These are phyloP conservation scores for Orestias chungarensis DNA, from an alignment of 2,797 vertebrate genomes.

Conservation along the genomic window DNA sequence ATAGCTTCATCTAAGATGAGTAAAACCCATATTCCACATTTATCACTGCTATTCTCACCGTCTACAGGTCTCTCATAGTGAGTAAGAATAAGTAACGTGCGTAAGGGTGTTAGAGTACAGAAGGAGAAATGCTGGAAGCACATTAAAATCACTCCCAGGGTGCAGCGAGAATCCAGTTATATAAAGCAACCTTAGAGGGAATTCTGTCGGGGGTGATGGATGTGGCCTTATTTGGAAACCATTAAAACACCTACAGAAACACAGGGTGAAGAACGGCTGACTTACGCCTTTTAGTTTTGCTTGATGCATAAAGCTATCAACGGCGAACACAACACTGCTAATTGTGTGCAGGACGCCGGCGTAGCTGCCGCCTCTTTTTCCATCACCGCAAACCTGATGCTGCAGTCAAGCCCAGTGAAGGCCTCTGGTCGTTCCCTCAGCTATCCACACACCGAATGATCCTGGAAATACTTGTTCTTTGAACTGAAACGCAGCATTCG, in stretches of 20 bases:
- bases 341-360: constrained; percentile 11
- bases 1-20: constrained; percentile 77
- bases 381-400: constrained; percentile 35
- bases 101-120: constrained; percentile 23
- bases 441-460: constrained; percentile 77
- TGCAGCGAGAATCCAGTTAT: constrained; percentile 39
- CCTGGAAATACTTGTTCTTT: constrained; percentile 86
- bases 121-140: constrained; percentile 59
- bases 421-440: constrained; percentile 58
- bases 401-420: constrained; percentile 68
- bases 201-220: constrained; percentile 41
- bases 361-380: constrained; percentile 33
- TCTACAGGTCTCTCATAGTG: constrained; percentile 51
- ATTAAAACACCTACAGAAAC: constrained; percentile 46
- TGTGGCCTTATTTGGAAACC: constrained; percentile 65
- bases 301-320: constrained; percentile 48
- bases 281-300: constrained; percentile 52
- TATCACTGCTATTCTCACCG: constrained; percentile 55
- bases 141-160: constrained; percentile 55
- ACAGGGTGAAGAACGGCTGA: constrained; percentile 47
- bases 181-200: constrained; percentile 28
- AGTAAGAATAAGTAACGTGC: constrained; percentile 42
- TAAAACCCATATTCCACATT: constrained; percentile 69
- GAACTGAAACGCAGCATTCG: constrained; percentile 81
- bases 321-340: constrained; percentile 52